phyloP scores from a whole-genome alignment of 2,888 invertebrate species.

The Orchesellides sinensis region DNA sequence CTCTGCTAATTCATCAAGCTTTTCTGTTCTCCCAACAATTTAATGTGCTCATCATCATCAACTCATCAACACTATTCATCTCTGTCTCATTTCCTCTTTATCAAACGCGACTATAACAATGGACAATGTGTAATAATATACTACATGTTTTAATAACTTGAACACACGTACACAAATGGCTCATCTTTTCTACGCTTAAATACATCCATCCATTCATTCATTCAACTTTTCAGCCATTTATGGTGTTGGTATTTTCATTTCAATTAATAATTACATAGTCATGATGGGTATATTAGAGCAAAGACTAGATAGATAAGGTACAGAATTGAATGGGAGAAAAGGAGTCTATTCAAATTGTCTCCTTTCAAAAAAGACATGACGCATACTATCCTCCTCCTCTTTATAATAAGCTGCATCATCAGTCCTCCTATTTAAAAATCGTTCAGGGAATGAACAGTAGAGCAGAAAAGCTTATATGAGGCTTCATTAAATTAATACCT shows the following conservation, averaged over 20 bases:
- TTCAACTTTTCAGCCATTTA: neutral
- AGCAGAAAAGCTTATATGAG: too few species aligned
- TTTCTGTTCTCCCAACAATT: neutral
- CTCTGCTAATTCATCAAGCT: conserved; percentile 1
- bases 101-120: conserved; percentile 2
- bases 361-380: neutral
- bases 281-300: conserved; percentile 13
- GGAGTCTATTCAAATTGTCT: neutral
- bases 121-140: conserved; percentile 16
- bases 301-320: neutral
- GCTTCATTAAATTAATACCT: neutral
- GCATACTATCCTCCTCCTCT: neutral
- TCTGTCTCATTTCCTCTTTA: conserved; percentile 61
- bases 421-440: neutral
- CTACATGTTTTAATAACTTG: neutral
- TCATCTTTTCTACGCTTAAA: neutral
- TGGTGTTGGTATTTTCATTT: conserved; percentile 1
- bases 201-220: neutral
- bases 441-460: neutral
- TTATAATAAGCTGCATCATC: neutral
- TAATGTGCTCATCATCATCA: conserved; percentile 20
- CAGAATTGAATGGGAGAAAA: neutral
- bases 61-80: conserved; percentile 33
- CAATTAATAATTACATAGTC: conserved; percentile 14
- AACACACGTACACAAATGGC: too few species aligned